A percentile compares a stretch with the other conserved stretches of the same genome.
These are phyloP conservation scores for Pseudomyrmex cubaensis DNA, from an alignment of 1,140 invertebrate genomes.

Conservation along the genomic window DNA sequence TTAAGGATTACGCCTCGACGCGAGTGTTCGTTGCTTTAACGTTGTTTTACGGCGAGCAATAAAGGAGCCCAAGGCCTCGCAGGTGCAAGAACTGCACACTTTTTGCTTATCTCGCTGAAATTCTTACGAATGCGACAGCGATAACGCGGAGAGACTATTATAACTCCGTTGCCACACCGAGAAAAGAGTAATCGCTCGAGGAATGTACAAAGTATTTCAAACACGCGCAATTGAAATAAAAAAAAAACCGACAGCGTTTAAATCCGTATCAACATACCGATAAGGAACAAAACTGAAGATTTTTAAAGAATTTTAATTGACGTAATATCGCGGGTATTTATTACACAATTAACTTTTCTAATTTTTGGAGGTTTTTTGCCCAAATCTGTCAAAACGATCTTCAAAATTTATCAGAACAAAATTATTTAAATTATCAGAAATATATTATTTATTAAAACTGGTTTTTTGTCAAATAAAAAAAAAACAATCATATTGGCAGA, in stretches of 20 bases:
- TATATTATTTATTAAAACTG: too few relatives aligned
- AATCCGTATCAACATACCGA: neutral
- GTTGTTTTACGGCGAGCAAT: slow-evolving; percentile 59
- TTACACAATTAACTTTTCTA: too few relatives aligned
- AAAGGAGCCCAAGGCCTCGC: slow-evolving; percentile 33
- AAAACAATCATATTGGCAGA: too few relatives aligned
- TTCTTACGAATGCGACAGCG: slow-evolving; percentile 52
- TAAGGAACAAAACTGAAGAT: neutral
- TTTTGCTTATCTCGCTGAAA: slow-evolving; percentile 45
- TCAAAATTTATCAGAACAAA: too few relatives aligned
- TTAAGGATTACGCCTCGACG: slow-evolving; percentile 57
- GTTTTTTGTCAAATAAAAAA: too few relatives aligned
- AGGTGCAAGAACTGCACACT: slow-evolving; percentile 49
- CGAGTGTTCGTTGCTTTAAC: slow-evolving; percentile 10
- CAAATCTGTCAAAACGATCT: too few relatives aligned
- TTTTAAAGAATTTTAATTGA: neutral
- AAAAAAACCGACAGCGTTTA: too few relatives aligned
- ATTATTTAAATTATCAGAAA: too few relatives aligned
- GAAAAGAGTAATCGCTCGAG: neutral
- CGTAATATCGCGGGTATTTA: neutral
- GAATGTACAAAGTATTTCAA: slow-evolving; percentile 10
- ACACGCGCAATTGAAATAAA: neutral
- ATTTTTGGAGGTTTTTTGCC: too few relatives aligned
- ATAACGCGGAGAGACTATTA: slow-evolving; percentile 39
- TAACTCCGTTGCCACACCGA: neutral